Base-by-base conservation (phyloP, 2,797 vertebrate species). In the Merluccius polli region DNA sequence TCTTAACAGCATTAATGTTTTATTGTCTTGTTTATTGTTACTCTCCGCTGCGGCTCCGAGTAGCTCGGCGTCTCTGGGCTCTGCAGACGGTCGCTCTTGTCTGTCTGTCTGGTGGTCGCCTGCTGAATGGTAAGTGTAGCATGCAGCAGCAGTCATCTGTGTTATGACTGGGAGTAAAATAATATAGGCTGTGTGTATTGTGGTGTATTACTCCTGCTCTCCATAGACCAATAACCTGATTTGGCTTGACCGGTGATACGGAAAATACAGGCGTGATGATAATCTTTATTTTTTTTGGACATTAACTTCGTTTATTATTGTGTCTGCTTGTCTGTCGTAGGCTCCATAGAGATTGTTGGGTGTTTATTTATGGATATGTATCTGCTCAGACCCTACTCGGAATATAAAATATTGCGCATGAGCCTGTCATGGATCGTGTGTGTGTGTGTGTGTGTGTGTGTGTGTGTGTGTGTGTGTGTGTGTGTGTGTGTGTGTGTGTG, bases 141-240 rank as follows among this genome's bases (percentile, higher is more conserved):
- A 27, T 27, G 59, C 84, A 81, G 76, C 38, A 82, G 78, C 81
- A 0, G 80, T 81, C 79, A 15, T 77, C 80, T 83, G 75, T 78
- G 71, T 82, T 78, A 79, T 78, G 59, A 65, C 59, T 24, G 27
- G 59, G 59, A 65, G 59, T 18, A 27, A 4, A 27, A 65, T 65
- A 27, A 65, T 27, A 65, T 13, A 27, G 59, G 59, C 59, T 65
- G 59, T 27, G 24, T 27, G 59, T 59, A 59, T 21, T 65, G n/a
- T 27, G 27, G 59, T 65, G 59, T 13, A 65, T 24, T 65, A 65
- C 59, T 27, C 59, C 3, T 2, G 59, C 59, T 65, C 59, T 65
- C 59, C n/a, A 27, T 13, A 65, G 59, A 65, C n/a, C 59, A 27
- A 65, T 65, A 65, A 65, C 59, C 59, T 27, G 24, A 65, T 24